phyloP scores from a whole-genome alignment of 2,113 vertebrate genomes.

The Apteryx mantelli region DNA sequence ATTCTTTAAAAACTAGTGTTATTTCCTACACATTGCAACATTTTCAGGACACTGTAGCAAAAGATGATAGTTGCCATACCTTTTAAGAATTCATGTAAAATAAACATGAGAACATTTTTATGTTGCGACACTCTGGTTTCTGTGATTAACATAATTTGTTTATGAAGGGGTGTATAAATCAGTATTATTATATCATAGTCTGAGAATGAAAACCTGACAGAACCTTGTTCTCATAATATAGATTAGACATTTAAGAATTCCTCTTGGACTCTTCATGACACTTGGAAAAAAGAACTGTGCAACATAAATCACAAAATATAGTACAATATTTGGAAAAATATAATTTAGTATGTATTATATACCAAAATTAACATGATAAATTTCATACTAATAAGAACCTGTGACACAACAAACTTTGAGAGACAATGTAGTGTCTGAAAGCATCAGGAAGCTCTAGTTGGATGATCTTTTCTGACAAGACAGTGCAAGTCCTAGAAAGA shows the following conservation, averaged over 20 bases:
- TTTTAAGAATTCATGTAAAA: background rate
- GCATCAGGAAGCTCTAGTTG: background rate
- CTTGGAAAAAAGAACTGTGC: background rate
- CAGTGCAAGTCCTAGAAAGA: background rate
- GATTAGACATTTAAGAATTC: background rate
- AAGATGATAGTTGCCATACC: background rate
- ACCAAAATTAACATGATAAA: background rate
- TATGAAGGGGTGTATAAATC: background rate
- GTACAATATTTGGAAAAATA: background rate
- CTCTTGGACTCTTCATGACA: background rate
- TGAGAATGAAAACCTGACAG: background rate
- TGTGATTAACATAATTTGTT: background rate
- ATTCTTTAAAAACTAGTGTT: background rate
- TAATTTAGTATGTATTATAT: background rate
- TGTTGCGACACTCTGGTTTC: background rate
- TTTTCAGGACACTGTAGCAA: background rate
- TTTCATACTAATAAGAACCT: background rate
- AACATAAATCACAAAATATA: background rate
- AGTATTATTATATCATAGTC: background rate
- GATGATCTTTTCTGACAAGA: slow-evolving; percentile 9
- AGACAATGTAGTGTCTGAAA: background rate
- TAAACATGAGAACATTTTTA: background rate
- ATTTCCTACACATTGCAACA: background rate
- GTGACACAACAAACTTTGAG: background rate
- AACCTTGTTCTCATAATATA: background rate